phyloP scores from a whole-genome alignment of 64 coral and sea anemone species.

The Orbicella faveolata region DNA sequence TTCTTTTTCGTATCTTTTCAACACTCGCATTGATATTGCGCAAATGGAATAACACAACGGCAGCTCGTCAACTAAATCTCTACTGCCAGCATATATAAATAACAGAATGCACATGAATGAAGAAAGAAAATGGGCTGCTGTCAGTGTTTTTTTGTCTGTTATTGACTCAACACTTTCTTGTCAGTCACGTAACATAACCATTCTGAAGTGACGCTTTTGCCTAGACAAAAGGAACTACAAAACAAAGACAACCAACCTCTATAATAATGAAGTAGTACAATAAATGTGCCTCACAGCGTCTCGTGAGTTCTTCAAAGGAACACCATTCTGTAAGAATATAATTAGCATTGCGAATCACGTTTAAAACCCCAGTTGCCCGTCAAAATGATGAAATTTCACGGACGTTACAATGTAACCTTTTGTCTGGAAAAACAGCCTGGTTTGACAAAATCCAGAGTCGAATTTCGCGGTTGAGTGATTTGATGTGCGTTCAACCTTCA shows the following conservation, averaged over 20 bases:
- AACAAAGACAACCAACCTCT: conserved; percentile 15
- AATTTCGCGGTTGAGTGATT: conserved; percentile 40
- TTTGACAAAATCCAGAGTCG: conserved; percentile 37
- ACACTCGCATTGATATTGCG: neutral
- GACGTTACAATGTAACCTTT: neutral
- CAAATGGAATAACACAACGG: conserved; percentile 28
- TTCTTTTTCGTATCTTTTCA: neutral
- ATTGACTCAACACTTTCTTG: neutral
- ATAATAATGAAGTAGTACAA: conserved; percentile 11
- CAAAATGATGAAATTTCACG: conserved; percentile 8
- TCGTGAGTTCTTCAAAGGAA: conserved; percentile 43
- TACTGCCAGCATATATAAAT: neutral
- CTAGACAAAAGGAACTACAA: conserved; percentile 6
- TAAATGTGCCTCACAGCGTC: neutral
- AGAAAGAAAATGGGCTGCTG: neutral
- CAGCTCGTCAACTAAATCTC: neutral
- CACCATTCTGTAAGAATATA: neutral
- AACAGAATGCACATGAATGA: neutral
- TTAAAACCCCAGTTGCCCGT: neutral
- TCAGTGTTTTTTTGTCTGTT: neutral
- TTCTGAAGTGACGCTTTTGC: conserved; percentile 20
- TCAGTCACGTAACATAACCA: conserved; percentile 11
- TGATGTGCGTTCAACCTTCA: neutral
- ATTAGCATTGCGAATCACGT: conserved; percentile 46
- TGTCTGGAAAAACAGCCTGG: conserved; percentile 11